phyloP scores from a whole-genome alignment of 2,888 invertebrate species.

The Schizaphis graminum region DNA sequence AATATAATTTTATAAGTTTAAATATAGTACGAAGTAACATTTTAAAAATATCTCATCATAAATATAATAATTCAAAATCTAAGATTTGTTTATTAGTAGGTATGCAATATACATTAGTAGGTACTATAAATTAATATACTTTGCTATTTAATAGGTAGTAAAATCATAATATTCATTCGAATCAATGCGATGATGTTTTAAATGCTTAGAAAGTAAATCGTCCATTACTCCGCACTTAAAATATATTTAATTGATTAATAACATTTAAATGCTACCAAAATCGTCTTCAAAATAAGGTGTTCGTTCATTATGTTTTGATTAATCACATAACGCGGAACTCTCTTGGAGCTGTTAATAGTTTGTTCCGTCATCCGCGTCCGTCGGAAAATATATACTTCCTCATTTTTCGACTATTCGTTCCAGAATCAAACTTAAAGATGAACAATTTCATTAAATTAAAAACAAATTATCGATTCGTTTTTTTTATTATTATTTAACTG shows the following conservation, averaged over 20 bases:
- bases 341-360: conserved; percentile 48
- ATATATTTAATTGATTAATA: conserved; percentile 21
- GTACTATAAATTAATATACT: background rate
- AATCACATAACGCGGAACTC: conserved; percentile 56
- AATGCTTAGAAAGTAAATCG: conserved; percentile 56
- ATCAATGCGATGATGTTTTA: background rate
- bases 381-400: conserved; percentile 35
- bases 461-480: background rate
- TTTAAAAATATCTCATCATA: background rate
- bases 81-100: background rate
- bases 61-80: background rate
- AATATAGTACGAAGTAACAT: background rate
- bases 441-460: conserved; percentile 30
- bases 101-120: background rate
- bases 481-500: background rate
- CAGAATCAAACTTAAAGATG: conserved; percentile 50
- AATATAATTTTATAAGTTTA: no score
- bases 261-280: conserved; percentile 32
- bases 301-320: conserved; percentile 53
- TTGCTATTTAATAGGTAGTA: background rate
- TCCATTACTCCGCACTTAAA: background rate
- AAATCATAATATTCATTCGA: background rate
- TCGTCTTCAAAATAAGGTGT: conserved; percentile 21
- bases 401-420: conserved; percentile 30
- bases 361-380: conserved; percentile 42